phyloP scores from a whole-genome alignment of 2,888 invertebrate genomes.

The Diarsia brunnea region DNA sequence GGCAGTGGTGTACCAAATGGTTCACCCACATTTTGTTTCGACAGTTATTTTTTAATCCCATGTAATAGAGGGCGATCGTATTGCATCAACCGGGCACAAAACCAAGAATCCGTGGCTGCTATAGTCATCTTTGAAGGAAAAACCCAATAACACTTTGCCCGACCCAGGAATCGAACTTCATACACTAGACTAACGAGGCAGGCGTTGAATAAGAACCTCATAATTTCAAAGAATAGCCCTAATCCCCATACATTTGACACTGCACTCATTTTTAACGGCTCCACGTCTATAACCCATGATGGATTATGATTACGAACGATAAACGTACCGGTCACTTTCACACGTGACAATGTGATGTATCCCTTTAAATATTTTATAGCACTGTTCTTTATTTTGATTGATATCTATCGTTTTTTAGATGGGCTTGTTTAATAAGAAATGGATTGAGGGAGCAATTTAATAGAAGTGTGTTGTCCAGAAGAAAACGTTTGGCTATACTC shows the following conservation, averaged over 20 bases:
- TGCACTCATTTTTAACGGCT: slow-evolving; percentile 68
- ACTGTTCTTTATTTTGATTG: slow-evolving; percentile 72
- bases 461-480: too few relatives aligned
- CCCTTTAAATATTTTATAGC: slow-evolving; percentile 73
- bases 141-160: too few relatives aligned
- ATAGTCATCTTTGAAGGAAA: too few relatives aligned
- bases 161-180: too few relatives aligned
- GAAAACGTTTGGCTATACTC: too few relatives aligned
- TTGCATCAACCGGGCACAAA: too few relatives aligned
- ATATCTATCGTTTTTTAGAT: slow-evolving; percentile 63
- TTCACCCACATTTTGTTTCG: too few relatives aligned
- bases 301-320: slow-evolving; percentile 83
- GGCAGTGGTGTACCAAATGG: too few relatives aligned
- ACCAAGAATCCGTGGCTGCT: too few relatives aligned
- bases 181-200: too few relatives aligned
- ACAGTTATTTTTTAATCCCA: too few relatives aligned
- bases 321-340: slow-evolving; percentile 69
- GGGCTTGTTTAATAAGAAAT: slow-evolving; percentile 11
- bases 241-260: slow-evolving; percentile 76
- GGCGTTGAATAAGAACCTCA: neutral
- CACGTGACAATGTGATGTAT: slow-evolving; percentile 86
- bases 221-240: slow-evolving; percentile 74
- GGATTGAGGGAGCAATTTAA: neutral
- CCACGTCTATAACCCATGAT: slow-evolving; percentile 72
- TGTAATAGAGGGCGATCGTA: too few relatives aligned